Base-by-base conservation (phyloP, 2,888 invertebrate genomes). In the Deroplatys truncata region DNA sequence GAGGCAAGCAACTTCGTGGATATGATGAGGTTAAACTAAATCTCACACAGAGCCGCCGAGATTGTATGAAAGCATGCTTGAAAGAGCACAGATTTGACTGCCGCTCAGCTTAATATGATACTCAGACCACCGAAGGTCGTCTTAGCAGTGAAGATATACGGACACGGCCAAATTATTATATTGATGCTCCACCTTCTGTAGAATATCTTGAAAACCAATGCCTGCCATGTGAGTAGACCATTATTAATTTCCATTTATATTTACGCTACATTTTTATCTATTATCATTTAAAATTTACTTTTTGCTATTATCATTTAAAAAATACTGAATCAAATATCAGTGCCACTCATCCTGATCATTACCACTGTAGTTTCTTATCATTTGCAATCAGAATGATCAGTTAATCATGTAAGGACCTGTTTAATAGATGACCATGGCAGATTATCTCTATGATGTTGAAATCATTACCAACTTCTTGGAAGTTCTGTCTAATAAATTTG, bases 201-300 rank as follows among this genome's bases (percentile, higher is more conserved):
- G 94, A 94, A 91, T 95, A 95, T 92, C 92, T 94, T 91, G 95
- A 95, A 92, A 95, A 94, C 92, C 94, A 94, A 91, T 95, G 95
- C 91, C 92, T 94, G n/a, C 93, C 93, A 91, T 93, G 94, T 94
- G 91, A 92, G 92, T 90, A 84, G 1, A 43, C 0, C 56, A 15
- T 72, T 25, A 72, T 16, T 20, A 20, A 72, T 7, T 20, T 72
- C 5, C 9, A 72, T 72, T 72, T 72, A 20, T 72, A 20, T 72
- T 72, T 20, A 13, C 13, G 10, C 13, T 2, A 43, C 43, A 43
- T 43, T 1, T 43, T 43, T 43, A 43, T 13, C 13, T 43, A 43
- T 13, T 13, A 43, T 13, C 7, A 43, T 2, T 43, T 43, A 13
- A 43, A 43, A 43, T 43, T 43, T 13, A 43, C 13, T 43, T 13